A percentile compares a stretch with the other conserved stretches of the same genome.
Evolutionary conservation across 2,888 invertebrate species (phyloP).

Genomic region (Uloborus plumipes): DNA sequence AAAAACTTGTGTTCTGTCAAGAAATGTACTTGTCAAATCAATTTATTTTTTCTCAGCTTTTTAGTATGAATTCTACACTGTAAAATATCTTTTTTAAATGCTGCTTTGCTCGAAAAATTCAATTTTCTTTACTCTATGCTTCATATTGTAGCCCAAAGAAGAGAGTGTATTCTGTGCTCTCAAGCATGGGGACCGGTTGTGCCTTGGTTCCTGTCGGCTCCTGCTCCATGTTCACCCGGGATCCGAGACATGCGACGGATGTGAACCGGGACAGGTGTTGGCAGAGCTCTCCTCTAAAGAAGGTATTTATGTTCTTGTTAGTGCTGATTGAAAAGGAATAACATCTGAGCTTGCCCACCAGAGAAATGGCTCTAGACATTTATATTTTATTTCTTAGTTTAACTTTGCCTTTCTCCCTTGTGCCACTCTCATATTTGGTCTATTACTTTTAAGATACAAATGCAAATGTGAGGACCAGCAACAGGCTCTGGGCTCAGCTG

Average conservation of each 20-base stretch:
- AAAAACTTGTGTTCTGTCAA: too few species aligned
- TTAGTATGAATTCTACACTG: not conserved
- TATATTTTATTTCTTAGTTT: not conserved
- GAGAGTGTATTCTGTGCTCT: slow-evolving; percentile 79
- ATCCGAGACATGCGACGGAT: slow-evolving; percentile 89
- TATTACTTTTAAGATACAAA: too few species aligned
- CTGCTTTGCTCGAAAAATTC: not conserved
- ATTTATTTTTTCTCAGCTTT: too few species aligned
- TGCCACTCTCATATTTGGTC: too few species aligned
- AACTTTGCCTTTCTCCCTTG: too few species aligned
- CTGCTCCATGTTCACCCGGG: slow-evolving; percentile 90
- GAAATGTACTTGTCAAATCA: too few species aligned
- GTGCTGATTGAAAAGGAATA: not conserved
- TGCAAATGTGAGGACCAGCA: too few species aligned
- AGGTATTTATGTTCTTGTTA: not conserved
- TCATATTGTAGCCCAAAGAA: slow-evolving; percentile 74
- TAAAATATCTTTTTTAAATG: not conserved
- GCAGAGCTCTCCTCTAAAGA: slow-evolving; percentile 63
- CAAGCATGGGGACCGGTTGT: slow-evolving; percentile 78
- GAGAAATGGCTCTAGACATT: not conserved
- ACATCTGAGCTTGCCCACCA: not conserved
- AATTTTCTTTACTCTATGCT: too few species aligned
- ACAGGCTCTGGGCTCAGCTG: too few species aligned
- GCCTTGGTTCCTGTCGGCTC: slow-evolving; percentile 79
- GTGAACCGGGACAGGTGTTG: slow-evolving; percentile 84